phyloP scores from a whole-genome alignment of 1,140 invertebrate genomes.

The Procambarus virginalis region DNA sequence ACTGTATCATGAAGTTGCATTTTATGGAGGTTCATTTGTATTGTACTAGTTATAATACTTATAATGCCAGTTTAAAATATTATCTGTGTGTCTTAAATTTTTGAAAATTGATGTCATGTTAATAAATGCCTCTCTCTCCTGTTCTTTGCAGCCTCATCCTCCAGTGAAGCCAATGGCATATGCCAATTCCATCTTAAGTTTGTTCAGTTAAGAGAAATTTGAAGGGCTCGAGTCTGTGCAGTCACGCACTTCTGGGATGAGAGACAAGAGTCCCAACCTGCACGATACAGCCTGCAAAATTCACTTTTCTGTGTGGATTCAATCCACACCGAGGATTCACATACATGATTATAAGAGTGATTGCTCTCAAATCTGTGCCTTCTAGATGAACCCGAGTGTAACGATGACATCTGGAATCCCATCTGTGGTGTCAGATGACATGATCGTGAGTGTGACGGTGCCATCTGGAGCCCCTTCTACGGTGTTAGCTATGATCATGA shows the following conservation, averaged over 20 bases:
- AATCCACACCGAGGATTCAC: not conserved
- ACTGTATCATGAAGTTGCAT: too few relatives aligned
- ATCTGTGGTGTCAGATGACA: too few relatives aligned
- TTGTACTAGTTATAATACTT: not conserved
- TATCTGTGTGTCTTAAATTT: not conserved
- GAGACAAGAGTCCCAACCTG: not conserved
- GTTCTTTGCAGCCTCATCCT: slow-evolving; percentile 90
- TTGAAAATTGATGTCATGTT: not conserved
- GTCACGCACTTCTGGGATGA: not conserved
- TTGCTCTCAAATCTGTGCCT: slow-evolving; percentile 4
- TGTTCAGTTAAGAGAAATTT: slow-evolving; percentile 75
- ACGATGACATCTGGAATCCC: too few relatives aligned
- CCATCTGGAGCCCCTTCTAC: too few relatives aligned
- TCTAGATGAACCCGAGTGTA: not conserved
- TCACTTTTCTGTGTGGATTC: not conserved
- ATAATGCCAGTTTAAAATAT: slow-evolving; percentile 52
- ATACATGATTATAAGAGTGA: not conserved
- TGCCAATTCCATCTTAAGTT: slow-evolving; percentile 84
- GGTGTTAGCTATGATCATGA: too few relatives aligned
- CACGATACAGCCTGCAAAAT: not conserved
- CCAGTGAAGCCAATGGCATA: slow-evolving; percentile 97
- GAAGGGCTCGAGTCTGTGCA: not conserved
- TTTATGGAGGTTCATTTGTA: too few relatives aligned
- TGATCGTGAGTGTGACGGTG: too few relatives aligned
- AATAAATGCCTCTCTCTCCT: slow-evolving; percentile 56